Conservation (phyloP, 2,113 vertebrate species). For the Puntigrus tetrazona region DNA sequence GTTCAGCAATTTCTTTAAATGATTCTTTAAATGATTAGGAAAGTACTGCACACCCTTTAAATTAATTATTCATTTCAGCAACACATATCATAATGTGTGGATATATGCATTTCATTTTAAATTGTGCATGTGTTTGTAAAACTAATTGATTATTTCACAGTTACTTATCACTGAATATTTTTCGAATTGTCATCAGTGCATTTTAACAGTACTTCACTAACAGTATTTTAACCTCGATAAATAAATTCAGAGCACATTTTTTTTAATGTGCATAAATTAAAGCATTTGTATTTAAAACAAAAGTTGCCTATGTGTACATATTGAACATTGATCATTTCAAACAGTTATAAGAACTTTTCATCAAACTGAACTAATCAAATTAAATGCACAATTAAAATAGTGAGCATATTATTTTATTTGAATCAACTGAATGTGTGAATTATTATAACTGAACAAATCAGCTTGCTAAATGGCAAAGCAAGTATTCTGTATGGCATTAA, state of each 20-base stretch:
- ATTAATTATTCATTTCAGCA: neutral
- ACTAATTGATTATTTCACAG: neutral
- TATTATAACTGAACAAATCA: neutral
- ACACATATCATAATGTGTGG: neutral
- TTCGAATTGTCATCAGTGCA: neutral
- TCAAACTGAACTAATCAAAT: neutral
- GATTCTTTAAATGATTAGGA: neutral
- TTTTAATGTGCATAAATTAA: neutral
- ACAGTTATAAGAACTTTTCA: neutral
- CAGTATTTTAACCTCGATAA: neutral
- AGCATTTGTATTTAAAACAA: neutral
- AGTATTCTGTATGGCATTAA: neutral
- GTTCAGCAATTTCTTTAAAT: no score
- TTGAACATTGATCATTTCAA: neutral
- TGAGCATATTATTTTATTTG: neutral
- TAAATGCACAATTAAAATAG: neutral
- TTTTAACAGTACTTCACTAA: slow-evolving; percentile 41
- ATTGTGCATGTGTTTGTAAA: neutral
- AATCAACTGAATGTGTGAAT: neutral
- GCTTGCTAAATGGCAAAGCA: neutral
- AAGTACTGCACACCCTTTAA: neutral
- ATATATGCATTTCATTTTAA: neutral
- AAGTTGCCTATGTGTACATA: neutral
- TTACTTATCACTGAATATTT: neutral
- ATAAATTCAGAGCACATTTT: neutral